Conservation (phyloP, 2,797 vertebrate species). For the Astyanax mexicanus region DNA sequence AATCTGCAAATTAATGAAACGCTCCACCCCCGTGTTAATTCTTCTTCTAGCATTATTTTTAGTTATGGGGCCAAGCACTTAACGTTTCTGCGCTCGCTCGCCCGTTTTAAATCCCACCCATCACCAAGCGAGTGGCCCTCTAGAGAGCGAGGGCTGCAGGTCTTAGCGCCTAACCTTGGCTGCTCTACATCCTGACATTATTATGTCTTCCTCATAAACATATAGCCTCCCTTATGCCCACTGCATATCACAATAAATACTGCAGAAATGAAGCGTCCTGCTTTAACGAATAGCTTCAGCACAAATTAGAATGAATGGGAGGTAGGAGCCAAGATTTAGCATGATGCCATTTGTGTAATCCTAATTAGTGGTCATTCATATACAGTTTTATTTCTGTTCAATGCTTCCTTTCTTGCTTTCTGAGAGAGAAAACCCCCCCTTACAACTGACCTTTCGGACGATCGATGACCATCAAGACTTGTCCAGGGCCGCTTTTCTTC, state of each 20-base stretch:
- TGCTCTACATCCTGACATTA: slow-evolving; percentile 46
- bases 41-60: slow-evolving; percentile 61
- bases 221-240: slow-evolving; percentile 70
- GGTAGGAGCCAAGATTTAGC: neutral
- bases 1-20: slow-evolving; percentile 84
- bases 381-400: neutral
- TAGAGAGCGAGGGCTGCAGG: slow-evolving; percentile 27
- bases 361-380: neutral
- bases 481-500: slow-evolving; percentile 84
- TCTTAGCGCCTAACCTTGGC: slow-evolving; percentile 28
- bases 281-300: slow-evolving; percentile 44
- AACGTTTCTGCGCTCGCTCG: slow-evolving; percentile 21
- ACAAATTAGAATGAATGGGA: neutral
- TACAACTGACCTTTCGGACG: neutral
- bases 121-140: slow-evolving; percentile 34
- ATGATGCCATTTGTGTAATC: neutral
- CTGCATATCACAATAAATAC: slow-evolving; percentile 69
- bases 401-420: too few species aligned
- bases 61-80: slow-evolving; percentile 50
- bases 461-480: slow-evolving; percentile 59
- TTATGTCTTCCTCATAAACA: slow-evolving; percentile 47
- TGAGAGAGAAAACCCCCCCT: neutral
- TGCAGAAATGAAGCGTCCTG: slow-evolving; percentile 66
- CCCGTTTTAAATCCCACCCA: slow-evolving; percentile 38
- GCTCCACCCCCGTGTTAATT: slow-evolving; percentile 80